A percentile compares a stretch with the other conserved stretches of the same genome.
These are phyloP conservation scores for Halcyon leucocephala DNA, from an alignment of 2,797 vertebrate species.

Conservation along the genomic window DNA sequence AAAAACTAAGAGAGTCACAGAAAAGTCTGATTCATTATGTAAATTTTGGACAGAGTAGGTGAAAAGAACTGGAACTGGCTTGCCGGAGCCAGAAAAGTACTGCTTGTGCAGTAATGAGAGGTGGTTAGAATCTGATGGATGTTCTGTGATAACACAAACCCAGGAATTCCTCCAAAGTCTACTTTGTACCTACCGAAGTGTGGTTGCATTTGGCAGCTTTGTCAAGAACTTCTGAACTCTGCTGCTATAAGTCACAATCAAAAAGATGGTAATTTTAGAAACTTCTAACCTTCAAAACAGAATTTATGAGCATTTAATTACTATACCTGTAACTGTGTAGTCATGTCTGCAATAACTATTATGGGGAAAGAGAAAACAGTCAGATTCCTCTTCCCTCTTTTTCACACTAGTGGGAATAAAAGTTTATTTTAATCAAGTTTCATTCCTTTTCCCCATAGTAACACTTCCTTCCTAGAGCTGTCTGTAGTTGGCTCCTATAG, in stretches of 20 bases:
- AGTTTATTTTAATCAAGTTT: neutral
- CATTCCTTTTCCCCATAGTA: neutral
- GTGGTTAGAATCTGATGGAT: neutral
- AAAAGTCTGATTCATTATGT: neutral
- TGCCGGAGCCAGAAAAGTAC: neutral
- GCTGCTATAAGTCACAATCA: neutral
- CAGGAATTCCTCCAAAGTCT: neutral
- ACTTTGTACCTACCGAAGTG: constrained; percentile 2
- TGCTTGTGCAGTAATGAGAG: neutral
- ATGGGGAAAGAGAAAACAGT: neutral
- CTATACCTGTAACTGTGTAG: neutral
- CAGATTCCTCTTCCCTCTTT: neutral
- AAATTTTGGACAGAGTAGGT: neutral
- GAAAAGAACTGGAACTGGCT: neutral
- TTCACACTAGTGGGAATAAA: neutral
- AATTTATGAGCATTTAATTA: neutral
- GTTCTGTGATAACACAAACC: neutral
- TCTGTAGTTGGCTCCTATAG: neutral
- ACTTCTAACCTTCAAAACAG: neutral
- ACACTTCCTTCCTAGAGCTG: neutral
- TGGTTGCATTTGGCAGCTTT: constrained; percentile 26
- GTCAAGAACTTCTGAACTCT: neutral
- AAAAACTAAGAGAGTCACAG: neutral
- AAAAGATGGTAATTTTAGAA: neutral
- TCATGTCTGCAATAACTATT: neutral